Evolutionary conservation across 1,140 invertebrate genomes (phyloP).

Genomic region (Macrosteles quadrilineatus): DNA sequence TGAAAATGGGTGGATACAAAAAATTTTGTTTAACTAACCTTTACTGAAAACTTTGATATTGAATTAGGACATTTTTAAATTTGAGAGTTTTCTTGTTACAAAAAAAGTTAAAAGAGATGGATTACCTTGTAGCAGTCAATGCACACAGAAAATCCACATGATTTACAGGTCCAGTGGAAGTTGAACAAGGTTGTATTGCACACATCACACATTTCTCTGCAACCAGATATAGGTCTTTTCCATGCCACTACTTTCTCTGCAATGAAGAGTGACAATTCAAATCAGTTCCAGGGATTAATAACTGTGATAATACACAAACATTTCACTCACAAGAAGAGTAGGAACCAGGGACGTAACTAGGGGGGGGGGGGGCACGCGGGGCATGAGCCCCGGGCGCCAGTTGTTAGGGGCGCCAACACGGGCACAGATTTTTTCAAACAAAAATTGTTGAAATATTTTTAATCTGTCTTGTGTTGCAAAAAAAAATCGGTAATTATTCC

Average conservation of each 20-base stretch:
- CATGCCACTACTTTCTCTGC: constrained; percentile 77
- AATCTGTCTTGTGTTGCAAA: not conserved
- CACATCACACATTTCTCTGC: constrained; percentile 97
- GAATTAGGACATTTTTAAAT: too few relatives aligned
- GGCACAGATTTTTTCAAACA: too few relatives aligned
- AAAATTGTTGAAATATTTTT: not conserved
- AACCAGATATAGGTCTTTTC: constrained; percentile 94
- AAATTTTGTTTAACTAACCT: too few relatives aligned
- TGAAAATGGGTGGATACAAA: too few relatives aligned
- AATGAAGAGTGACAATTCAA: constrained; percentile 33
- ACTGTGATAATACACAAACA: not conserved
- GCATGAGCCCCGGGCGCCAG: too few relatives aligned
- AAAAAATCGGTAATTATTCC: too few relatives aligned
- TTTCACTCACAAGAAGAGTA: not conserved
- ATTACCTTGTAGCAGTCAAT: constrained; percentile 93
- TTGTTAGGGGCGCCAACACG: too few relatives aligned
- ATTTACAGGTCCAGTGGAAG: constrained; percentile 96
- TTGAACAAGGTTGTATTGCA: constrained; percentile 98
- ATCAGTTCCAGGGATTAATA: not conserved
- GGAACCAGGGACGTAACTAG: not conserved
- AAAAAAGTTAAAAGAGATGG: too few relatives aligned
- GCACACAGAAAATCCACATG: constrained; percentile 97
- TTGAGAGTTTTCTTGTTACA: too few relatives aligned
- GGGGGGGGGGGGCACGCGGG: too few relatives aligned
- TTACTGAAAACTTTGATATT: too few relatives aligned